Conservation (phyloP, 2,113 vertebrate genomes). For the Columba janthina region DNA sequence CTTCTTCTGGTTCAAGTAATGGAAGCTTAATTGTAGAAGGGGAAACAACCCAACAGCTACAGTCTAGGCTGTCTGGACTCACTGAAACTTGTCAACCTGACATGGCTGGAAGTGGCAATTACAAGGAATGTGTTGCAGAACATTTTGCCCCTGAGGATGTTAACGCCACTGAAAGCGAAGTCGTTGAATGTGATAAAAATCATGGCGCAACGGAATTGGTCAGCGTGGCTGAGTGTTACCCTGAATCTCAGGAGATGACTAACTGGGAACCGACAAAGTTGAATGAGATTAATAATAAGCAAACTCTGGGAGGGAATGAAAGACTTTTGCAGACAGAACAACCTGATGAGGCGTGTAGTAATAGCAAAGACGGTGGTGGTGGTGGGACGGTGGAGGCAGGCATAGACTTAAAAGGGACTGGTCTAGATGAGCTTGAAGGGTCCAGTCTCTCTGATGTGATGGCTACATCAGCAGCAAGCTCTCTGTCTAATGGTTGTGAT, state of each 20-base stretch:
- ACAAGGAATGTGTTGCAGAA: conserved; percentile 56
- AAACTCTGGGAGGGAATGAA: conserved; percentile 71
- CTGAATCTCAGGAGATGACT: conserved; percentile 72
- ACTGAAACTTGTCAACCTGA: conserved; percentile 39
- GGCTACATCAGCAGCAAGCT: conserved; percentile 69
- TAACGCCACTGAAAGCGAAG: conserved; percentile 43
- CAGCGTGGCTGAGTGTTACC: conserved; percentile 57
- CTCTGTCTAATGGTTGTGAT: conserved; percentile 79
- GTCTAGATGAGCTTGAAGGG: conserved; percentile 62
- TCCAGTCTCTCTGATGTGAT: conserved; percentile 59
- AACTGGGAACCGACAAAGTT: conserved; percentile 71
- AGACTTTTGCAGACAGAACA: conserved; percentile 44
- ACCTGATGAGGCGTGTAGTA: conserved; percentile 52
- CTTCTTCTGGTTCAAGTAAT: conserved; percentile 45
- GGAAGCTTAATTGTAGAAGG: conserved; percentile 38
- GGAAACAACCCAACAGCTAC: conserved; percentile 47
- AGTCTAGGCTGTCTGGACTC: conserved; percentile 42
- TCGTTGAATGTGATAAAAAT: conserved; percentile 57
- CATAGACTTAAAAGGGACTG: conserved; percentile 55
- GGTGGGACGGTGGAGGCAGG: conserved; percentile 45
- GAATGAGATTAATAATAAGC: conserved; percentile 69
- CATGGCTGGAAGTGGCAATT: conserved; percentile 49
- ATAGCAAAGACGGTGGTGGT: conserved; percentile 42
- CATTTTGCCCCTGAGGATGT: conserved; percentile 48
- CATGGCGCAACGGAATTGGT: conserved; percentile 41